Percentiles rank a stretch among this genome's conserved stretches.
Conservation (phyloP, 2,797 vertebrate genomes). For the Sciaenops ocellatus region DNA sequence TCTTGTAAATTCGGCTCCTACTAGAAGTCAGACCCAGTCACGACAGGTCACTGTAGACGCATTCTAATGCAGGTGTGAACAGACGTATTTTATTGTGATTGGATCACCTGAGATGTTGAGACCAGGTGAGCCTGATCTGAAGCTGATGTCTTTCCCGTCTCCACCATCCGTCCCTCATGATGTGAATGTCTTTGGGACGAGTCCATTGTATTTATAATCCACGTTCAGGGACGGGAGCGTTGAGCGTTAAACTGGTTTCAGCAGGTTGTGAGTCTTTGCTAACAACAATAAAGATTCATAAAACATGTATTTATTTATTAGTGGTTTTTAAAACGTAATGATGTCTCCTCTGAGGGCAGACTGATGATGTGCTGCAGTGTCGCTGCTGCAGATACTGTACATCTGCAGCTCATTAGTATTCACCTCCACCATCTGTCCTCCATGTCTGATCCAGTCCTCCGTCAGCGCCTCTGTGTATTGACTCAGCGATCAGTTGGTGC, state of each 20-base stretch:
- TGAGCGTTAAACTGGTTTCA: neutral
- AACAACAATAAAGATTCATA: slow-evolving; percentile 17
- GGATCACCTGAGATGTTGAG: too few species aligned
- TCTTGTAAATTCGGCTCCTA: too few species aligned
- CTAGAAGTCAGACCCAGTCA: too few species aligned
- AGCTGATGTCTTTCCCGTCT: too few species aligned
- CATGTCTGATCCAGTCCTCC: slow-evolving; percentile 59
- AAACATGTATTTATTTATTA: slow-evolving; percentile 18
- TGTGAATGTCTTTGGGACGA: neutral
- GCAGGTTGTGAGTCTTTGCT: neutral
- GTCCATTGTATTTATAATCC: neutral
- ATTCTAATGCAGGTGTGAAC: too few species aligned
- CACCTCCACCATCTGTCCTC: slow-evolving; percentile 55
- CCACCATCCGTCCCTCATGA: neutral
- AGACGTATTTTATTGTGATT: too few species aligned
- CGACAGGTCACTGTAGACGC: too few species aligned
- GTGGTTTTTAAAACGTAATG: slow-evolving; percentile 18
- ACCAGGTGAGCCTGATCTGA: too few species aligned
- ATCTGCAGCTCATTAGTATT: slow-evolving; percentile 55
- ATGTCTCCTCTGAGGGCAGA: slow-evolving; percentile 21
- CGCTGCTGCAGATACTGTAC: slow-evolving; percentile 28
- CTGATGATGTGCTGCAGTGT: slow-evolving; percentile 26
- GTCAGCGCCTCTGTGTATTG: slow-evolving; percentile 43
- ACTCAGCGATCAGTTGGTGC: slow-evolving; percentile 57
- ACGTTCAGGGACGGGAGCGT: neutral